Conservation (phyloP, 2,888 invertebrate species). For the Cylloceria caligata region DNA sequence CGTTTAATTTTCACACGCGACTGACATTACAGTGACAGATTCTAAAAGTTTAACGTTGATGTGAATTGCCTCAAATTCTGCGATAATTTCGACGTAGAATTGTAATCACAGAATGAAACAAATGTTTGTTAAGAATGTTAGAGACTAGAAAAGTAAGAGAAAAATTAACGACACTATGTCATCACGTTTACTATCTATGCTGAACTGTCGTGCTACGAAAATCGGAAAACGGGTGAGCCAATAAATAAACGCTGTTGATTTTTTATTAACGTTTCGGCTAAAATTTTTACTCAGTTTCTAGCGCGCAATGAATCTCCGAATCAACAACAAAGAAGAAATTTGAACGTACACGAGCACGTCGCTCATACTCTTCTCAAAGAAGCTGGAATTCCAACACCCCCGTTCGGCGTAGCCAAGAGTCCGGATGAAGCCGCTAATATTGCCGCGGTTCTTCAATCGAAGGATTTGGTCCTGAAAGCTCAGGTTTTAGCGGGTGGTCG, state of each 20-base stretch:
- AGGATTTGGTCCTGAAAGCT: conserved; percentile 94
- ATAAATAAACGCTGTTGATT: background rate
- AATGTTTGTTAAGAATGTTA: background rate
- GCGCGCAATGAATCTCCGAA: background rate
- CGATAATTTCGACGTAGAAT: background rate
- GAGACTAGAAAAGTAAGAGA: background rate
- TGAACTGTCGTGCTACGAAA: conserved; percentile 33
- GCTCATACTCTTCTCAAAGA: conserved; percentile 95
- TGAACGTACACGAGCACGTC: conserved; percentile 98
- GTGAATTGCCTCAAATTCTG: background rate
- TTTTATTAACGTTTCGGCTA: background rate
- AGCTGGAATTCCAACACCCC: conserved; percentile 95
- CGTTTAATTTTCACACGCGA: conserved; percentile 5
- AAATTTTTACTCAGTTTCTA: conserved; percentile 49
- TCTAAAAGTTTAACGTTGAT: background rate
- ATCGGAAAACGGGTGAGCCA: conserved; percentile 55
- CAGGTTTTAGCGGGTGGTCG: conserved; percentile 98
- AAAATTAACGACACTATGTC: conserved; percentile 46
- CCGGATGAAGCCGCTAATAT: conserved; percentile 92
- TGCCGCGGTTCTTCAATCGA: conserved; percentile 90
- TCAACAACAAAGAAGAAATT: conserved; percentile 88
- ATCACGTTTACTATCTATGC: conserved; percentile 48
- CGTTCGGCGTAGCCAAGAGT: conserved; percentile 94
- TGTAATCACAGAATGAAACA: background rate
- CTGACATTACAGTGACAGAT: conserved; percentile 24